Base-by-base conservation (phyloP, 2,888 invertebrate species). In the Siphlonurus alternatus region DNA sequence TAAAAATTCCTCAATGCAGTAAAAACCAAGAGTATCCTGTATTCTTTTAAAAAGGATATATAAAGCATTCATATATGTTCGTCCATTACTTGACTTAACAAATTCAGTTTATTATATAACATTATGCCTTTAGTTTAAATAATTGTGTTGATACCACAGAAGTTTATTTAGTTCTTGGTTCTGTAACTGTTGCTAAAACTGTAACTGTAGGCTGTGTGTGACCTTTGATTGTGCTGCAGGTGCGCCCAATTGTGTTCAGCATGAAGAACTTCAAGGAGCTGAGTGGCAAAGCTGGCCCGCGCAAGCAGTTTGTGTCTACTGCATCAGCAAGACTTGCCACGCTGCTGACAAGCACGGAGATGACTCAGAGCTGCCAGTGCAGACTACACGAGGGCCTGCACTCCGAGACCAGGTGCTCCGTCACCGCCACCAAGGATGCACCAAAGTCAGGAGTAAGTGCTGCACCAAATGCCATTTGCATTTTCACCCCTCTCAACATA, bases 261-360 rank as follows among this genome's bases (percentile, higher is more conserved):
- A 75, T 82, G 1, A 77, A 78, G 66, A 83, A 82, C 74, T 85
- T 82, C 79, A 67, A 76, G 63, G 75, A 75, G n/a, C 53, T 66
- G 1, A n/a, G n/a, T n/a, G n/a, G n/a, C n/a, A 80, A 81, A 70
- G 75, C 79, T 0, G 80, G 76, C 15, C 80, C 81, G 67, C 82
- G 80, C 75, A 83, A 84, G 73, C 81, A 82, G 73, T 85, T 79
- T 76, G 68, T 83, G 24, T 80, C 81, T 70, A 77, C 83, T 2
- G 70, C 71, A 2, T 73, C 75, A 1, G 72, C 72, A 65, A 72
- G 72, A 66, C 70, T 77, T 61, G 73, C 70, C 25, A 73, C 74
- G 23, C 71, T 72, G 51, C 69, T 76, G 23, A 68, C 69, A n/a
- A 69, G 69, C 18, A 59, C 69, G 19, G 74, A 76, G 67, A 51